A percentile compares a stretch with the other conserved stretches of the same genome.
Conservation (phyloP, 2,888 invertebrate species). For the Caenorhabditis sp. region DNA sequence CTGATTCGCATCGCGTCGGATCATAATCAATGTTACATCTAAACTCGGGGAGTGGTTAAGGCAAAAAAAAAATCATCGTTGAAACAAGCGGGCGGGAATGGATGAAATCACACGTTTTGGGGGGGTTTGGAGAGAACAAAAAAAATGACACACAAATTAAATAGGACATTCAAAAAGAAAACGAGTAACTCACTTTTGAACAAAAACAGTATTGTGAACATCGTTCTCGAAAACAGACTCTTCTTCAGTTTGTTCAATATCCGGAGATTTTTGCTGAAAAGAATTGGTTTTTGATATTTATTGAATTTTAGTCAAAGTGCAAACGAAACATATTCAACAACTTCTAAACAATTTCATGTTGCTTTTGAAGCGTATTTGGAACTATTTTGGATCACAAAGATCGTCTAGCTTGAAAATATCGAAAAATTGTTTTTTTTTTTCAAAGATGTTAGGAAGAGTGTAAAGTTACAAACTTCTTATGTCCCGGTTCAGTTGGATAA, state of each 20-base stretch:
- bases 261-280: not conserved
- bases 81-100: not conserved
- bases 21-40: constrained; percentile 34
- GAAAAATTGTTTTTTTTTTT: too few species aligned
- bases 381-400: not conserved
- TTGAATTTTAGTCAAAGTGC: too few species aligned
- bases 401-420: not conserved
- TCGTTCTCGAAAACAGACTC: constrained; percentile 68
- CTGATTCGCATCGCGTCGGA: constrained; percentile 20
- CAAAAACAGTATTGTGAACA: constrained; percentile 65
- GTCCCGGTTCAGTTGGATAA: too few species aligned
- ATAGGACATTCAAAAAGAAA: not conserved
- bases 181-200: constrained; percentile 59
- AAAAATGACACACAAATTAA: not conserved
- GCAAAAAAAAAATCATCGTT: constrained; percentile 4
- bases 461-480: too few species aligned
- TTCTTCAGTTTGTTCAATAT: constrained; percentile 12
- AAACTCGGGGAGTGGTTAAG: not conserved
- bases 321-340: too few species aligned
- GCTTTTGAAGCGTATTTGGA: too few species aligned
- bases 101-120: not conserved
- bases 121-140: not conserved
- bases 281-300: not conserved
- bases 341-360: too few species aligned
- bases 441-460: too few species aligned